These are phyloP conservation scores for Chroicocephalus ridibundus DNA, from an alignment of 2,113 vertebrate species.

Conservation along the genomic window DNA sequence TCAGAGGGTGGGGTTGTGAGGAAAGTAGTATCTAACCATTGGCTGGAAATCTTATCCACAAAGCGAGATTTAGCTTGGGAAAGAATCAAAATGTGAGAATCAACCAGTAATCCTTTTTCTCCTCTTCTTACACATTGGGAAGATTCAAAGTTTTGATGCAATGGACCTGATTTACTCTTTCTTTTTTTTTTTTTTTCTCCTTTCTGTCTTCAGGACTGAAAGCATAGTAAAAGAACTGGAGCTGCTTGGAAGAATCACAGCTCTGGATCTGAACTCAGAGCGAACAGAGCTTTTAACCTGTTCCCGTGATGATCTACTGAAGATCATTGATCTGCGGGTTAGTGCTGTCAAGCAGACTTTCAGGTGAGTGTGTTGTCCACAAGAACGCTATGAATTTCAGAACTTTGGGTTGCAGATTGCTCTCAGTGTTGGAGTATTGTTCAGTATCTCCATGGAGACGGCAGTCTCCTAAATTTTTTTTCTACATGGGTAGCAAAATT, in stretches of 20 bases:
- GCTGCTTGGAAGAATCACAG: slow-evolving; percentile 89
- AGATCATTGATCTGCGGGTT: slow-evolving; percentile 90
- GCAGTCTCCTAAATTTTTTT: not conserved
- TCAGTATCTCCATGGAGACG: not conserved
- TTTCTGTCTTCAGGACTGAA: slow-evolving; percentile 80
- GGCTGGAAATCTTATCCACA: not conserved
- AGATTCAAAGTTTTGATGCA: not conserved
- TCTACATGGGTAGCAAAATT: not conserved
- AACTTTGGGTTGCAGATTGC: not conserved
- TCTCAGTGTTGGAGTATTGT: not conserved
- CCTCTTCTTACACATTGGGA: not conserved
- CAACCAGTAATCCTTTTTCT: not conserved
- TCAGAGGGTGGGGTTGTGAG: not conserved
- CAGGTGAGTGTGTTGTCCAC: slow-evolving; percentile 73
- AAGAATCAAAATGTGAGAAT: not conserved
- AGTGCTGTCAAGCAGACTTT: slow-evolving; percentile 85
- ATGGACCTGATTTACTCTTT: not conserved
- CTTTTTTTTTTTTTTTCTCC: not conserved
- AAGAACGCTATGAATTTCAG: not conserved
- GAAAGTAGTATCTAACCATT: not conserved
- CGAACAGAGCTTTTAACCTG: slow-evolving; percentile 92
- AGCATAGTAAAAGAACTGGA: slow-evolving; percentile 90
- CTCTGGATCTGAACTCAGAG: slow-evolving; percentile 92
- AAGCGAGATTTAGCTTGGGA: not conserved
- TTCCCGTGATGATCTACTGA: slow-evolving; percentile 92